A percentile compares a stretch with the other conserved stretches of the same genome.
phyloP scores from a whole-genome alignment of 2,888 invertebrate species.

The Baronia brevicornis region DNA sequence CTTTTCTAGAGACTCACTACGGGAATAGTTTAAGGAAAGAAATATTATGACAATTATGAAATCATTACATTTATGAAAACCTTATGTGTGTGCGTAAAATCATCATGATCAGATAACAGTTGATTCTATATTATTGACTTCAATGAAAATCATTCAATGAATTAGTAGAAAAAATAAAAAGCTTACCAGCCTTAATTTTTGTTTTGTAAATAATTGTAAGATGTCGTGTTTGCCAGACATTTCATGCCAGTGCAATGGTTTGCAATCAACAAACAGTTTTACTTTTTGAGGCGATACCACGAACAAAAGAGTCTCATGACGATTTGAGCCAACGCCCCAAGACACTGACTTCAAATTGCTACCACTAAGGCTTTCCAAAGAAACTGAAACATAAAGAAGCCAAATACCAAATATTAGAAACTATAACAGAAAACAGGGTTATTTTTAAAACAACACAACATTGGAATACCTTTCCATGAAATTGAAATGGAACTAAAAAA shows the following conservation, averaged over 20 bases:
- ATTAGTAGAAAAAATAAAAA: too few relatives aligned
- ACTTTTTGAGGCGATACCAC: conserved; percentile 77
- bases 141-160: too few relatives aligned
- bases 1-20: not conserved
- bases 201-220: conserved; percentile 68
- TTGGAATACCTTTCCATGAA: too few relatives aligned
- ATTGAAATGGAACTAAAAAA: too few relatives aligned
- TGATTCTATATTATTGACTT: too few relatives aligned
- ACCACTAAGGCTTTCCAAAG: conserved; percentile 78
- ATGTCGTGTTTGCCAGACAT: conserved; percentile 77
- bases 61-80: too few relatives aligned
- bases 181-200: conserved; percentile 76
- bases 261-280: conserved; percentile 80
- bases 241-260: conserved; percentile 77
- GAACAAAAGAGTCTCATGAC: conserved; percentile 70
- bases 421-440: too few relatives aligned
- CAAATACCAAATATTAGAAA: not conserved
- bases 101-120: too few relatives aligned
- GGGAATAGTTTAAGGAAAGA: not conserved
- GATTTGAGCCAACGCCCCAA: conserved; percentile 75
- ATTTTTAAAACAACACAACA: too few relatives aligned
- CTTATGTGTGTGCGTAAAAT: too few relatives aligned
- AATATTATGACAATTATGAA: too few relatives aligned
- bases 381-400: conserved; percentile 59
- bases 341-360: conserved; percentile 76